A percentile compares a stretch with the other conserved stretches of the same genome.
These are phyloP conservation scores for Vanessa atalanta DNA, from an alignment of 1,140 invertebrate genomes.

Conservation along the genomic window DNA sequence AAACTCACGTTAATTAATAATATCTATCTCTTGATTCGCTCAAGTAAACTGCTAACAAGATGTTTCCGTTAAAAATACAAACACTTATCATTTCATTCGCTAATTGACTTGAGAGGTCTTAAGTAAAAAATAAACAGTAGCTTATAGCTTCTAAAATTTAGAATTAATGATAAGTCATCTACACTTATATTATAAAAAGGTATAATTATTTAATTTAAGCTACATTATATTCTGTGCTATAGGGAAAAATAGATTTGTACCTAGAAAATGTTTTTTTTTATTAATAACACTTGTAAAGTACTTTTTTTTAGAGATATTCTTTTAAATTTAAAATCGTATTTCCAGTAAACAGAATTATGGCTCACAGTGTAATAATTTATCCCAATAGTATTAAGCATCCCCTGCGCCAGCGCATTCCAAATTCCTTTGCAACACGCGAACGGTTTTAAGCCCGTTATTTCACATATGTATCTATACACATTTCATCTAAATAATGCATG, in stretches of 20 bases:
- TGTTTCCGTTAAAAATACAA: slow-evolving; percentile 22
- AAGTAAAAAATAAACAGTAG: background rate
- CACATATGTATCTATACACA: slow-evolving; percentile 45
- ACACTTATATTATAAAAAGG: no score
- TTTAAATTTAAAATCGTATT: background rate
- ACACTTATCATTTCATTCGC: slow-evolving; percentile 14
- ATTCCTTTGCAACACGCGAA: slow-evolving; percentile 56
- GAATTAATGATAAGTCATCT: no score
- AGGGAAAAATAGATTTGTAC: no score
- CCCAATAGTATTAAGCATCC: slow-evolving; percentile 30
- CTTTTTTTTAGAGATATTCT: background rate
- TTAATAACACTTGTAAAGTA: no score
- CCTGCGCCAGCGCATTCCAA: slow-evolving; percentile 48
- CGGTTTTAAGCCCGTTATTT: slow-evolving; percentile 54
- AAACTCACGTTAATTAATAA: slow-evolving; percentile 26
- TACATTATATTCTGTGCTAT: no score
- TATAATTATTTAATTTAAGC: no score
- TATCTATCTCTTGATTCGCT: slow-evolving; percentile 21
- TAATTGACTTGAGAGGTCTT: background rate
- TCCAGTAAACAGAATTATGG: background rate
- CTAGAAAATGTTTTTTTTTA: no score
- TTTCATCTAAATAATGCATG: slow-evolving; percentile 44
- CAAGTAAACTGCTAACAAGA: slow-evolving; percentile 26
- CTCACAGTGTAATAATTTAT: slow-evolving; percentile 7
- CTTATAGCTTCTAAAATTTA: background rate